A percentile compares a stretch with the other conserved stretches of the same genome.
These are phyloP conservation scores for Eulemur macaco DNA, from an alignment of 2,113 vertebrate species.

Conservation along the genomic window DNA sequence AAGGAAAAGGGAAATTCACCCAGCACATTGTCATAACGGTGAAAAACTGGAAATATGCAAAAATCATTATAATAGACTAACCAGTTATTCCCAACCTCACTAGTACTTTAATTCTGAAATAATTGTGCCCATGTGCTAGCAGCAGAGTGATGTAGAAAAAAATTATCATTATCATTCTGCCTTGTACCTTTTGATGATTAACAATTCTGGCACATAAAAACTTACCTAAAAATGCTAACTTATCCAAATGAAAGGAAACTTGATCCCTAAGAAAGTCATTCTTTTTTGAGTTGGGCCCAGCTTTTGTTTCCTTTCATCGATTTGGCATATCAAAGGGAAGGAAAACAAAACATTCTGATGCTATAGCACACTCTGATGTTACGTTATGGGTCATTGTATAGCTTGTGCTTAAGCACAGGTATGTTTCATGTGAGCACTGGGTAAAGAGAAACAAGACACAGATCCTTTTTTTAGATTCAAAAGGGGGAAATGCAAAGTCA, in stretches of 20 bases:
- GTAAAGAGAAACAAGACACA: background rate
- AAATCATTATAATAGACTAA: background rate
- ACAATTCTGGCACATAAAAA: background rate
- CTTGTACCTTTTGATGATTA: background rate
- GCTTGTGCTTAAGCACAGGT: background rate
- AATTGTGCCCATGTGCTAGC: background rate
- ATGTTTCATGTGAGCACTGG: constrained; percentile 21
- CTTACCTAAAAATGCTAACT: background rate
- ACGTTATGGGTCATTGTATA: background rate
- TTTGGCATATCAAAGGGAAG: constrained; percentile 53
- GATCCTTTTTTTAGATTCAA: constrained; percentile 34
- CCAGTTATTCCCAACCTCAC: background rate
- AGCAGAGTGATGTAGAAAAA: background rate
- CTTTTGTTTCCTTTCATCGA: constrained; percentile 73
- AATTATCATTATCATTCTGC: background rate
- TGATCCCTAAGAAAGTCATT: constrained; percentile 43
- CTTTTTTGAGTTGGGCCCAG: constrained; percentile 58
- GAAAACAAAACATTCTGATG: constrained; percentile 15
- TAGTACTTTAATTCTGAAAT: background rate
- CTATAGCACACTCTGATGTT: background rate
- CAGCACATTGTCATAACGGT: constrained; percentile 58
- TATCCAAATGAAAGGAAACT: constrained; percentile 43
- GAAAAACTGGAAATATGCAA: constrained; percentile 35
- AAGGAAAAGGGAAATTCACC: constrained; percentile 43
- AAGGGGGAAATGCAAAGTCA: background rate